Evolutionary conservation across 2,113 vertebrate species (phyloP), one percentile per base, ranked within the genome.

Genomic region (Argyrosomus japonicus): DNA sequence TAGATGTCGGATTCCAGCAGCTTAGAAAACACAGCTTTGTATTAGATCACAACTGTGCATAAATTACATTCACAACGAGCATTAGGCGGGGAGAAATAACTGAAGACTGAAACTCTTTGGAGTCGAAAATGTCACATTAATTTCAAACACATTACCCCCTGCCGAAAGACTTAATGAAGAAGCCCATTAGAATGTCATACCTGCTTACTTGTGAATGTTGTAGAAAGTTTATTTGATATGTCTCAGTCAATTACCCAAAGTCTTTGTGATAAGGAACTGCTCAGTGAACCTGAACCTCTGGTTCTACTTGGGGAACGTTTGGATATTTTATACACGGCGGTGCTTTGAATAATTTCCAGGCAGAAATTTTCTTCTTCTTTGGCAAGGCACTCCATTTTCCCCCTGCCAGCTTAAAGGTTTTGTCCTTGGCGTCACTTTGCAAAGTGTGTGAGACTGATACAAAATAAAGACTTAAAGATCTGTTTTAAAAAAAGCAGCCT

Each of bases 101-200:
- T 93, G 93, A 95, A 95, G 93, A 88, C 93, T 86, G 89, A 95
- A 96, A 92, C 79, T 93, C 92, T 95, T 95, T 93, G 93, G 94
- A 96, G 95, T 93, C 95, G 94, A 96, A 97, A 97, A 96, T 96
- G 95, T 96, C 95, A 95, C 90, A 93, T 94, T 95, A 88, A 96
- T 96, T 96, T 95, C 95, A 95, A 95, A 96, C 95, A 95, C 93
- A 95, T 96, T 96, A 95, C 91, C 50, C 76, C 76, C 69, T 82
- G 94, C 93, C 90, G 88, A 95, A 96, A 95, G 91, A 90, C 91
- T 95, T 96, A 97, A 97, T 96, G 95, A 96, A 96, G 94, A 92
- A 91, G 78, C 90, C 94, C 95, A 96, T 97, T 97, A 97, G 95
- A 95, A 95, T 96, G 96, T 97, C 96, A 96, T 96, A 96, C 96